These are phyloP conservation scores for Drosophila barbarae DNA, from an alignment of 2,888 invertebrate species.

Conservation along the genomic window DNA sequence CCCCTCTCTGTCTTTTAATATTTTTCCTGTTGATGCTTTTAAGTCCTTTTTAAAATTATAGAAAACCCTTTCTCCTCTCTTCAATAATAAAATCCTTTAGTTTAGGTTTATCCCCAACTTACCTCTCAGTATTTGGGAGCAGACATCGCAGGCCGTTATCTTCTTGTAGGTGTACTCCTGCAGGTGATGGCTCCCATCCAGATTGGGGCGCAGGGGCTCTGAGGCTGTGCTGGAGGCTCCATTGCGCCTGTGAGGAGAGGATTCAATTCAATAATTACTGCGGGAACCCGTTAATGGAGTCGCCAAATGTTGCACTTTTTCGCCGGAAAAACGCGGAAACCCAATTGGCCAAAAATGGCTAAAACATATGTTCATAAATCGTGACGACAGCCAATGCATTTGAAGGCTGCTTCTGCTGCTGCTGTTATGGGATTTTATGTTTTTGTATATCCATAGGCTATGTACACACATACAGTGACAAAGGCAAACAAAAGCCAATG, in stretches of 20 bases:
- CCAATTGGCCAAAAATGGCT: constrained; percentile 7
- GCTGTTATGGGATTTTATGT: constrained; percentile 30
- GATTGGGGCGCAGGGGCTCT: constrained; percentile 78
- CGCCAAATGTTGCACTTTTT: constrained; percentile 34
- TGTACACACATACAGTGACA: constrained; percentile 62
- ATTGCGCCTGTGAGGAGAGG: constrained; percentile 83
- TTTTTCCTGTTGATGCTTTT: too few species aligned
- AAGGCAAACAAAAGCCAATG: constrained; percentile 51
- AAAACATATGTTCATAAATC: constrained; percentile 39
- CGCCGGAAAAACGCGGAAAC: constrained; percentile 5
- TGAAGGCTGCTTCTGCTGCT: constrained; percentile 39
- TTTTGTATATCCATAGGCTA: constrained; percentile 32
- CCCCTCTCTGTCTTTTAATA: too few species aligned
- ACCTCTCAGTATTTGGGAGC: constrained; percentile 95
- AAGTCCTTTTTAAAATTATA: not conserved
- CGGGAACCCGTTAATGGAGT: constrained; percentile 17
- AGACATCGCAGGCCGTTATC: constrained; percentile 96
- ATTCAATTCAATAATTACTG: constrained; percentile 23
- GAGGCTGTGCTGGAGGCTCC: constrained; percentile 83
- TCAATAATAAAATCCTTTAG: not conserved
- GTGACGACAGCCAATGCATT: constrained; percentile 16
- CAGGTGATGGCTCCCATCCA: constrained; percentile 86
- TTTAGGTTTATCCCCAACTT: constrained; percentile 57
- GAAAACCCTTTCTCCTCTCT: not conserved
- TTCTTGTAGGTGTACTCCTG: constrained; percentile 97